A percentile compares a stretch with the other conserved stretches of the same genome.
phyloP scores from a whole-genome alignment of 2,797 vertebrate species.

The Tinamus major region DNA sequence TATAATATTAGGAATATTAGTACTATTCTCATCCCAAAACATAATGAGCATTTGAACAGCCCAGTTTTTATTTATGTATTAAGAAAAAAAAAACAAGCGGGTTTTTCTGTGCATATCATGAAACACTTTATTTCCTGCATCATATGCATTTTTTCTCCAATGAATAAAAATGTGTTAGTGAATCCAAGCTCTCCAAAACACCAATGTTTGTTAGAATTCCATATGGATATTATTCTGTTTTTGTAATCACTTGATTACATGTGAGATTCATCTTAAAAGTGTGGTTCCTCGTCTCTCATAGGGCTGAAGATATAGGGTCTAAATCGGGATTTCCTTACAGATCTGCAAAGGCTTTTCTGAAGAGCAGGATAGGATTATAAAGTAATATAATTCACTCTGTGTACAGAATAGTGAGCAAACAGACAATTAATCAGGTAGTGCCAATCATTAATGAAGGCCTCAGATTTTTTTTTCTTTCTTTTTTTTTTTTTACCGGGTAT shows the following conservation, averaged over 20 bases:
- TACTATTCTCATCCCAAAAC: background rate
- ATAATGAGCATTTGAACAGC: background rate
- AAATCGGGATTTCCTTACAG: background rate
- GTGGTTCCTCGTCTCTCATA: constrained; percentile 9
- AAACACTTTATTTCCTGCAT: background rate
- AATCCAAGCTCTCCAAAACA: background rate
- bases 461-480: background rate
- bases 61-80: background rate
- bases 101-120: background rate
- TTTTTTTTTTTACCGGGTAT: background rate
- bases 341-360: background rate
- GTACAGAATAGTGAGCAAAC: background rate
- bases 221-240: background rate
- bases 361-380: background rate
- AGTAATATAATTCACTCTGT: background rate
- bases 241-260: constrained; percentile 1
- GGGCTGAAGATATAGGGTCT: background rate
- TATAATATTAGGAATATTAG: background rate
- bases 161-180: background rate
- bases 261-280: constrained; percentile 10
- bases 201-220: background rate
- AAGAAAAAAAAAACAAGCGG: background rate
- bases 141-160: background rate
- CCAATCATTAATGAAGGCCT: background rate
- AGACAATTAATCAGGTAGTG: background rate